Conservation (phyloP, 2,797 vertebrate species). For the Lagorchestes hirsutus region DNA sequence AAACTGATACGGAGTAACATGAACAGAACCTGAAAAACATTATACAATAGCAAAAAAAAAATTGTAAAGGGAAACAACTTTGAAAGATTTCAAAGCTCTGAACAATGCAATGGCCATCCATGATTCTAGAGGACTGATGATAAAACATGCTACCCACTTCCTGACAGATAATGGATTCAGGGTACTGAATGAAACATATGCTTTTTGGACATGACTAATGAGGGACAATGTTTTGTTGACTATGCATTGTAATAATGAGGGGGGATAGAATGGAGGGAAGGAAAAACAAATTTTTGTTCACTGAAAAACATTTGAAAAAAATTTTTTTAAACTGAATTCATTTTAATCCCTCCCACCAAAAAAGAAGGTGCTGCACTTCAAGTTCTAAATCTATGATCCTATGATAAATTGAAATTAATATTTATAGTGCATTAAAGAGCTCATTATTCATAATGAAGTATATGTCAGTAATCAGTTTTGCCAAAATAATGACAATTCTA, state of each 20-base stretch:
- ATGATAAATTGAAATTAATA: background rate
- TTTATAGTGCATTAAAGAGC: background rate
- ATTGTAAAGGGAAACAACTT: too few species aligned
- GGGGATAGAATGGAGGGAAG: background rate
- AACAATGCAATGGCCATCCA: background rate
- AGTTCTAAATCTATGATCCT: background rate
- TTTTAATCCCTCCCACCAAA: background rate
- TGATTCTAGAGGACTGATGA: background rate
- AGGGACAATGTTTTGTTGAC: background rate
- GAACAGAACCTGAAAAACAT: too few species aligned
- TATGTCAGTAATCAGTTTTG: background rate
- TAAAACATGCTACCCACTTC: background rate
- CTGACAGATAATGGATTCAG: background rate
- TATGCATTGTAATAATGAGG: background rate
- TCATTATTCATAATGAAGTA: background rate
- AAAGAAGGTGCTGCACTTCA: background rate
- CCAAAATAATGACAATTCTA: background rate
- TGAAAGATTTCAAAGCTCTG: background rate
- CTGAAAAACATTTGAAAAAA: background rate
- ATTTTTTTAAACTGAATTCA: background rate
- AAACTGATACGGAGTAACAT: too few species aligned
- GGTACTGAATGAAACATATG: background rate
- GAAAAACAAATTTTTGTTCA: background rate
- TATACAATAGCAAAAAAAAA: too few species aligned
- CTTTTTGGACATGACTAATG: background rate